Conservation (phyloP, 2,797 vertebrate genomes). For the Myotis myotis region DNA sequence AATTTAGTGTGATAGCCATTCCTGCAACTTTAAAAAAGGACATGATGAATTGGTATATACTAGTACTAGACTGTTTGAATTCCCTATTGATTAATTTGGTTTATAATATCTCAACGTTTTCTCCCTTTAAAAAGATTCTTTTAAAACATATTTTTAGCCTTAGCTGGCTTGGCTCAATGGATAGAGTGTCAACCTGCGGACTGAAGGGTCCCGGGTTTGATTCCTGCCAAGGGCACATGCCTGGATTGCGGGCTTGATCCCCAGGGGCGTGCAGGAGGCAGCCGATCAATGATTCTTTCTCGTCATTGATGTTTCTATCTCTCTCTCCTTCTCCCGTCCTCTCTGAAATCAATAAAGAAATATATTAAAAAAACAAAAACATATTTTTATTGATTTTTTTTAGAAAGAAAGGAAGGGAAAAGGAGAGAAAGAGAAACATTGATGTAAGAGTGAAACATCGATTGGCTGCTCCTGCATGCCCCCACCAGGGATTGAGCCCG, state of each 20-base stretch:
- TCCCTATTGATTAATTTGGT: neutral
- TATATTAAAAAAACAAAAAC: no score
- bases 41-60: neutral
- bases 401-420: neutral
- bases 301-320: no score
- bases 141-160: neutral
- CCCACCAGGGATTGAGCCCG: neutral
- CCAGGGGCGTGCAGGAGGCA: no score
- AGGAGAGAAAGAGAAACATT: neutral
- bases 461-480: neutral
- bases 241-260: no score
- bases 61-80: neutral
- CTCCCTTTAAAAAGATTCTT: neutral
- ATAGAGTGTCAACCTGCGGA: no score
- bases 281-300: no score
- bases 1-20: constrained; percentile 90
- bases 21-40: constrained; percentile 90
- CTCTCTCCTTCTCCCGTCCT: no score
- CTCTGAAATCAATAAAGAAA: no score
- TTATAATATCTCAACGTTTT: neutral
- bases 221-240: no score
- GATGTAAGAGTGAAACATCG: neutral
- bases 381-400: neutral
- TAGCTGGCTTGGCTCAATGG: no score
- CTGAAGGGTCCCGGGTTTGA: no score